These are phyloP conservation scores for Ceriagrion tenellum DNA, from an alignment of 2,888 invertebrate species.

Conservation along the genomic window DNA sequence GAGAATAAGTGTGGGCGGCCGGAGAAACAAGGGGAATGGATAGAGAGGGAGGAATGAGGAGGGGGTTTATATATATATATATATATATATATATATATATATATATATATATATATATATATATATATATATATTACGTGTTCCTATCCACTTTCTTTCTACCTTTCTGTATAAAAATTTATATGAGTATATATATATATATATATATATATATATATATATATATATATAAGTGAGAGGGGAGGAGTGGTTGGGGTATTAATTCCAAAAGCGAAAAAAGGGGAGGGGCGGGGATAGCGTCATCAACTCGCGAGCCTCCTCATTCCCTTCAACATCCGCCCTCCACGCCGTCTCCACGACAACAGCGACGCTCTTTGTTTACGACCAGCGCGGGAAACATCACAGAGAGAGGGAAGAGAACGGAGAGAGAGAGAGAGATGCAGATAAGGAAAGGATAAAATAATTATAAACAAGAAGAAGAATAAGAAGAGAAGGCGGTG, in stretches of 20 bases:
- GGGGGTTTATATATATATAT: too few relatives aligned
- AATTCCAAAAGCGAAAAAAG: neutral
- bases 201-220: too few relatives aligned
- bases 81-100: too few relatives aligned
- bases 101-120: too few relatives aligned
- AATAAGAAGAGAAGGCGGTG: too few relatives aligned
- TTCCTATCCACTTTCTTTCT: too few relatives aligned
- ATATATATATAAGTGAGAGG: neutral
- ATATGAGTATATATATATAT: too few relatives aligned
- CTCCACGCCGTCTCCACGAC: neutral
- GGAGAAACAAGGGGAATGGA: too few relatives aligned
- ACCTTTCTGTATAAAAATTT: too few relatives aligned
- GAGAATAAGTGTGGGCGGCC: too few relatives aligned
- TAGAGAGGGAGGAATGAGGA: too few relatives aligned
- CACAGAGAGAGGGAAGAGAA: neutral
- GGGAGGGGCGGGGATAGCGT: neutral
- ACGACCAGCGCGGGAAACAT: neutral
- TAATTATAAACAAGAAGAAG: neutral
- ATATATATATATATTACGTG: too few relatives aligned
- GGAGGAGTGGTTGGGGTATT: neutral
- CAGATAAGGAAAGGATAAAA: neutral
- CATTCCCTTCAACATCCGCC: neutral
- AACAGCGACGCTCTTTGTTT: conserved; percentile 7
- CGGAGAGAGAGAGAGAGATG: neutral
- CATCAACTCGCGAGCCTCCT: neutral